Percentiles rank a stretch among this genome's conserved stretches.
Evolutionary conservation across 2,113 vertebrate genomes (phyloP).

Genomic region (Rafetus swinhoei): DNA sequence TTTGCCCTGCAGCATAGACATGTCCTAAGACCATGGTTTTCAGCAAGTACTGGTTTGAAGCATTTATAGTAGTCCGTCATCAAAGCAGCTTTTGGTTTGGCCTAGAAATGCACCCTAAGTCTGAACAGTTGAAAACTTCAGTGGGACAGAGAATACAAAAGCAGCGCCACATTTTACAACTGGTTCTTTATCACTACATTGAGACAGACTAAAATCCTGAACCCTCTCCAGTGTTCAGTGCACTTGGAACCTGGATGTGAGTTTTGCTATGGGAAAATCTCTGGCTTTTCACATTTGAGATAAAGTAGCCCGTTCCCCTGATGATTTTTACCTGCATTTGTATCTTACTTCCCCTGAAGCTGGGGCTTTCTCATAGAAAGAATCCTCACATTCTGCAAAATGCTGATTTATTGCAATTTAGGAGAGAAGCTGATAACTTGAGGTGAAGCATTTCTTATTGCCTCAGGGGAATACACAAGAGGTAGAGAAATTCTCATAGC

Average conservation of each 20-base stretch:
- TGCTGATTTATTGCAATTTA: conserved; percentile 39
- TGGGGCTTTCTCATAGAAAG: conserved; percentile 21
- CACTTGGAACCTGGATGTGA: accelerated
- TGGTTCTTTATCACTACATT: background rate
- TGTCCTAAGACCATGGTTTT: too few relatives aligned
- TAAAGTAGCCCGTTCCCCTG: background rate
- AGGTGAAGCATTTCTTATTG: conserved; percentile 54
- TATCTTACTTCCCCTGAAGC: conserved; percentile 5
- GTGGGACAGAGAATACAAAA: background rate
- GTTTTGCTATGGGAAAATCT: background rate
- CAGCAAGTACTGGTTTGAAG: background rate
- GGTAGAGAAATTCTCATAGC: background rate
- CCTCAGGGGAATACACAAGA: conserved; percentile 26
- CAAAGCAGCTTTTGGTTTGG: background rate
- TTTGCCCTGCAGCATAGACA: too few relatives aligned
- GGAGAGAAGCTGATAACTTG: conserved; percentile 42
- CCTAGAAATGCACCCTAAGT: background rate
- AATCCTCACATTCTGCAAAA: background rate
- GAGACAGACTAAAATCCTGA: background rate
- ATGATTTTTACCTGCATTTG: background rate
- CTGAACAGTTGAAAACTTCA: background rate
- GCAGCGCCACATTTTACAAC: background rate
- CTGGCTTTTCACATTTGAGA: background rate
- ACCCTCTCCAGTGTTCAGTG: background rate
- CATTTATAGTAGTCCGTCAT: background rate